Evolutionary conservation across 2,888 invertebrate species (phyloP), one percentile per base, ranked within the genome.

Genomic region (Hybos culiciformis): DNA sequence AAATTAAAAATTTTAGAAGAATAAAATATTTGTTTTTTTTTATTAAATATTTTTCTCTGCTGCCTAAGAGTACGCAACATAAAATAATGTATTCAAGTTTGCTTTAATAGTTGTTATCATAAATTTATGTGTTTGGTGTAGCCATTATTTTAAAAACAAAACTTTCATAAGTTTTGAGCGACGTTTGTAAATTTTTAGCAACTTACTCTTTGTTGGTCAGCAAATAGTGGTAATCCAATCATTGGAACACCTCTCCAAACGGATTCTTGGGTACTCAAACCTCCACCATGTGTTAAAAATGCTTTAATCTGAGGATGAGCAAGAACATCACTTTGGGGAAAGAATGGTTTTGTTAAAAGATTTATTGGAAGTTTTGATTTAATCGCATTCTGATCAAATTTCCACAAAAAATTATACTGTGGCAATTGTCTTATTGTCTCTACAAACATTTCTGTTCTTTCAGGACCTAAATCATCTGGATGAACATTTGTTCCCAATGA

Each of bases 251-350:
- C 63, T 48, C 54, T 46, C 48, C 57, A 56, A 3, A 54, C 48
- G 1, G 64, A 55, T 44, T 64, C 64, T 9, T 57, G 56, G 0
- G 57, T 47, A 17, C 56, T 57, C 9, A 64, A 50, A 8, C 57
- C 56, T 14, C 63, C 63, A 17, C 54, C 56, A 46, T 62, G 60
- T 1, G 57, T 57, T 3, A 63, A 44, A 34, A 62, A 59, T 0
- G 52, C 58, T 39, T 55, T 60, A 0, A 58, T 29, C 29, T 53
- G 54, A 1, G 56, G 44, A 40, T 55, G 49, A 23, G 56, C 62
- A 58, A 39, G 15, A 49, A 73, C 56, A 50, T 72, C 72, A 42
- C 62, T 66, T 47, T 73, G 73, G 0, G 73, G 71, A 24, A 71
- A 47, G 72, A 72, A 74, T 21, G 63, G 60, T 39, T 52, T 57